Evolutionary conservation across 2,888 invertebrate species (phyloP).

Genomic region (Erebia aethiops): DNA sequence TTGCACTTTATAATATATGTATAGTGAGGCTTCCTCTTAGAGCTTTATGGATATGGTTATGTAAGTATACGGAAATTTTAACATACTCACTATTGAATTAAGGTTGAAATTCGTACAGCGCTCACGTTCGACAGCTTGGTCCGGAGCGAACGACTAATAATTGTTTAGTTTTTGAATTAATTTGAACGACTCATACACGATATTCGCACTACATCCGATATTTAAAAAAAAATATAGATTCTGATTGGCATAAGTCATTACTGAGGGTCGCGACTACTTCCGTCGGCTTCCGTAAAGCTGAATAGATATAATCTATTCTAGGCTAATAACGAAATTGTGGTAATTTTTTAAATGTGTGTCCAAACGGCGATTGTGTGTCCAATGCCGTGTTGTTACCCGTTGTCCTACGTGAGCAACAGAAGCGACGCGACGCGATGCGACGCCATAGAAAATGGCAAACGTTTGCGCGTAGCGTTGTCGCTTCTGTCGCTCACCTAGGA

Average conservation of each 20-base stretch:
- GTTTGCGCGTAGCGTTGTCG: too few species aligned
- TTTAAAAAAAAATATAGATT: not conserved
- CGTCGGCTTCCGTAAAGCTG: too few species aligned
- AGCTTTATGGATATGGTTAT: constrained; percentile 78
- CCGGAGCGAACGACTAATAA: not conserved
- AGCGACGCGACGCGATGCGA: too few species aligned
- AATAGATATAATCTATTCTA: too few species aligned
- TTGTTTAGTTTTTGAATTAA: not conserved
- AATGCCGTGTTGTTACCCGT: too few species aligned
- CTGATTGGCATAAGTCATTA: not conserved
- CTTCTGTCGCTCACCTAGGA: too few species aligned
- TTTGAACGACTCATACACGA: not conserved
- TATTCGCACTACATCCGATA: not conserved
- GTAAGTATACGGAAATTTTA: constrained; percentile 77
- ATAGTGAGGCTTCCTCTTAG: constrained; percentile 81
- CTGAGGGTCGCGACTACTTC: not conserved
- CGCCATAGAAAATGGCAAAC: too few species aligned
- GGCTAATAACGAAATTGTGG: too few species aligned
- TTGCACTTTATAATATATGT: constrained; percentile 58
- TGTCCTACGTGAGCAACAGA: too few species aligned
- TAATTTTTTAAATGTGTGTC: too few species aligned
- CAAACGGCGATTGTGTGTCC: too few species aligned
- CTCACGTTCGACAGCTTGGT: constrained; percentile 26
- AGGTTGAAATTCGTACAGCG: constrained; percentile 64
- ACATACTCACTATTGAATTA: constrained; percentile 74